Evolutionary conservation across 1,140 invertebrate genomes (phyloP), one percentile per base, ranked within the genome.

Genomic region (Streblospio benedicti): DNA sequence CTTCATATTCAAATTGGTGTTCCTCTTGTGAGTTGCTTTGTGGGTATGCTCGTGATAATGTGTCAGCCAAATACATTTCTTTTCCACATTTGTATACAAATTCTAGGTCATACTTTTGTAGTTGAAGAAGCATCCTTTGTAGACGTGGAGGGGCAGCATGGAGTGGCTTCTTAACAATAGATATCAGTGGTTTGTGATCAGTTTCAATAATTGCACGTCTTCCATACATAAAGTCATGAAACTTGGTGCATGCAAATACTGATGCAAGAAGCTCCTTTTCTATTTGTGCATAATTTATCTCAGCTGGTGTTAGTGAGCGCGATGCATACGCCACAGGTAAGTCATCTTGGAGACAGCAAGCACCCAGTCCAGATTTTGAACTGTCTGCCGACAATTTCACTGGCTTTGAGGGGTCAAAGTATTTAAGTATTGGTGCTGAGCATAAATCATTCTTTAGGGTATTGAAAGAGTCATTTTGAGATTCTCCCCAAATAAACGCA

Each of bases 261-360:
- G 81, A 76, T 3, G 79, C 76, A 2, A 81, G 65, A 4, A 77
- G 69, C 65, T 83, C 79, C 59, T 76, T 74, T 53, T 82, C 78
- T 1, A 81, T 74, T 63, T 81, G 75, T 14, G 70, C 73, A 60
- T 81, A 81, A 41, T 79, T 78, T 30, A 65, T 20, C 65, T 83
- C 75, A 41, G 71, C 65, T 4, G 49, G 4, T 5, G 73, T 76
- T 14, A 81, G 61, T 5, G 74, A 67, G 31, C 76, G 58, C 2
- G 77, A 81, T 4, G 75, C 76, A 61, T 71, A 81, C 9, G 74
- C 71, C 2, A 82, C 67, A 1, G 73, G 74, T 66, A 67, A 67
- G 73, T 71, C 20, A 53, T 79, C 67, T 62, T 83, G 79, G 4
- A 78, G 43, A 0, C 81, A 30, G 6, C 75, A 69, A 28, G 72